Percentiles rank a stretch among this genome's conserved stretches.
These are phyloP conservation scores for Lycocorax pyrrhopterus DNA, from an alignment of 2,113 vertebrate genomes.

Conservation along the genomic window DNA sequence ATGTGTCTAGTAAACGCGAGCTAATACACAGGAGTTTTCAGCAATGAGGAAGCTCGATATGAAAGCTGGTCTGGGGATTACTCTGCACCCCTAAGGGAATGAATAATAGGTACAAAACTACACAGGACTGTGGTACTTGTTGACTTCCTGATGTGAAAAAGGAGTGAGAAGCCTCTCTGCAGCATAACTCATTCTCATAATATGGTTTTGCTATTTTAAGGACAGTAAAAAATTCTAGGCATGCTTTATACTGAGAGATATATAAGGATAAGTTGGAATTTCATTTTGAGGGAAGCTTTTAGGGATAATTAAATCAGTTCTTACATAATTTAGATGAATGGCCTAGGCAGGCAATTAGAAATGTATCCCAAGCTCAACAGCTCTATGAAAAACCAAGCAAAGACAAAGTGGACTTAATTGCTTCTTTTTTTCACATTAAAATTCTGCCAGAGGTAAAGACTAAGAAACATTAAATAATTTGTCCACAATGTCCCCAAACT, in stretches of 20 bases:
- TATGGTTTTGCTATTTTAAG: background rate
- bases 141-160: background rate
- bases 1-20: background rate
- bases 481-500: background rate
- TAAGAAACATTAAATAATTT: background rate
- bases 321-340: background rate
- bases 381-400: background rate
- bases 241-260: background rate
- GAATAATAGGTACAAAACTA: background rate
- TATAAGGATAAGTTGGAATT: background rate
- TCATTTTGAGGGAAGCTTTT: slow-evolving; percentile 13
- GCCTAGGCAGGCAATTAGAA: background rate
- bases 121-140: background rate
- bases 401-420: background rate
- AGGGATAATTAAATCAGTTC: slow-evolving; percentile 30
- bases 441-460: background rate
- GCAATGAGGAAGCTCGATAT: background rate
- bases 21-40: background rate
- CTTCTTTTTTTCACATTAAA: background rate
- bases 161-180: background rate
- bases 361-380: background rate
- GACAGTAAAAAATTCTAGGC: background rate
- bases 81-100: background rate
- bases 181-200: background rate
- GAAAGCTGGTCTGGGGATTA: background rate